Percentiles rank a stretch among this genome's conserved stretches.
These are phyloP conservation scores for Dasysyrphus albostriatus DNA, from an alignment of 2,888 invertebrate species.

Conservation along the genomic window DNA sequence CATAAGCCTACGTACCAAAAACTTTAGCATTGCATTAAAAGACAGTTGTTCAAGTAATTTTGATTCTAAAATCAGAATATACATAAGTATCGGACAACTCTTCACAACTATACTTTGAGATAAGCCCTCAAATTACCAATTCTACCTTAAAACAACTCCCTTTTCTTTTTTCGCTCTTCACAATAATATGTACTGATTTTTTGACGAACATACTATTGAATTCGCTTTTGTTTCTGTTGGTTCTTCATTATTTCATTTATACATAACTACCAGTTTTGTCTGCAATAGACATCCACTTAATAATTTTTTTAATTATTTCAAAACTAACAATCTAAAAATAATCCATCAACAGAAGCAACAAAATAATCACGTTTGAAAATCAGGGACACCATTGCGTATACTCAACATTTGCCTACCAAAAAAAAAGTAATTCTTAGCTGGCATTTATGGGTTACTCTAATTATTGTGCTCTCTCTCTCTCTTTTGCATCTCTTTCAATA, in stretches of 20 bases:
- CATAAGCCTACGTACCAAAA: no score
- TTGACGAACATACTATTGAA: not conserved
- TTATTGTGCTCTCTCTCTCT: not conserved
- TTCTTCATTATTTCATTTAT: not conserved
- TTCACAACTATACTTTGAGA: no score
- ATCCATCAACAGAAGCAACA: not conserved
- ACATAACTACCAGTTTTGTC: not conserved
- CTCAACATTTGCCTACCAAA: conserved; percentile 14
- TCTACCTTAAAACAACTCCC: no score
- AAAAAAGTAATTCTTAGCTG: conserved; percentile 11
- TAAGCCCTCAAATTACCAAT: no score
- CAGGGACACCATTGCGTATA: conserved; percentile 36
- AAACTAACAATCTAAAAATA: conserved; percentile 24
- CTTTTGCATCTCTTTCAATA: not conserved
- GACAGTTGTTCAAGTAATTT: no score
- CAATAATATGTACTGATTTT: not conserved
- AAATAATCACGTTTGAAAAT: conserved; percentile 19
- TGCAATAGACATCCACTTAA: not conserved
- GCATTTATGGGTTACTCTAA: not conserved
- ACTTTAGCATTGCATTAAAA: no score
- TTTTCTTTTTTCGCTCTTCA: no score
- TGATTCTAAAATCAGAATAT: no score
- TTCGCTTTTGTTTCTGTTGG: not conserved
- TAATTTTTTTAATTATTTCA: not conserved
- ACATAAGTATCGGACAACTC: no score